Conservation (phyloP, 2,888 invertebrate genomes). For the Ormyrus rosae region DNA sequence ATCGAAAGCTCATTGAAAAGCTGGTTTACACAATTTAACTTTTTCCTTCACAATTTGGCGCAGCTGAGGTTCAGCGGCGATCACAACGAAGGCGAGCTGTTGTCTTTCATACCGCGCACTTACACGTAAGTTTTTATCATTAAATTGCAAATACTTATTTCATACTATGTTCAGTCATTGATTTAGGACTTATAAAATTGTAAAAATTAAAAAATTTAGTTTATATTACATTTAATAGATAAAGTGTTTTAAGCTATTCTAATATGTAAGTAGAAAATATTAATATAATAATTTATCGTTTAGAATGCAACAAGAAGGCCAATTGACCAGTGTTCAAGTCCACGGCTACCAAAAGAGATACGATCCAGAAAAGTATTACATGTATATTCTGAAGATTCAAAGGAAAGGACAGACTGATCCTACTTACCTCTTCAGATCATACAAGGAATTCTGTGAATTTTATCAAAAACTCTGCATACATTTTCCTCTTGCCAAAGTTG, state of each 20-base stretch:
- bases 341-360: constrained; percentile 95
- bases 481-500: constrained; percentile 93
- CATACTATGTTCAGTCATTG: not conserved
- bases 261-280: not conserved
- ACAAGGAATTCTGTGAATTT: constrained; percentile 97
- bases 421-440: constrained; percentile 93
- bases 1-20: constrained; percentile 96
- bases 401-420: constrained; percentile 91
- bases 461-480: constrained; percentile 94
- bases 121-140: constrained; percentile 85
- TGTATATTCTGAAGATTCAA: constrained; percentile 90
- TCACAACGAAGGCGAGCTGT: constrained; percentile 86
- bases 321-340: constrained; percentile 89
- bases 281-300: constrained; percentile 1
- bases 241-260: too few relatives aligned
- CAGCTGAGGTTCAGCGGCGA: constrained; percentile 95
- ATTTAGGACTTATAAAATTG: not conserved
- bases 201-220: not conserved
- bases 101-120: constrained; percentile 95
- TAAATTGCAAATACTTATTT: not conserved
- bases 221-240: not conserved
- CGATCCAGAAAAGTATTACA: constrained; percentile 98
- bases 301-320: constrained; percentile 93
- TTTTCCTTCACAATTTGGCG: constrained; percentile 97
- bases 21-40: constrained; percentile 97